Base-by-base conservation (phyloP, 1,140 invertebrate genomes). In the Helicoverpa zea region DNA sequence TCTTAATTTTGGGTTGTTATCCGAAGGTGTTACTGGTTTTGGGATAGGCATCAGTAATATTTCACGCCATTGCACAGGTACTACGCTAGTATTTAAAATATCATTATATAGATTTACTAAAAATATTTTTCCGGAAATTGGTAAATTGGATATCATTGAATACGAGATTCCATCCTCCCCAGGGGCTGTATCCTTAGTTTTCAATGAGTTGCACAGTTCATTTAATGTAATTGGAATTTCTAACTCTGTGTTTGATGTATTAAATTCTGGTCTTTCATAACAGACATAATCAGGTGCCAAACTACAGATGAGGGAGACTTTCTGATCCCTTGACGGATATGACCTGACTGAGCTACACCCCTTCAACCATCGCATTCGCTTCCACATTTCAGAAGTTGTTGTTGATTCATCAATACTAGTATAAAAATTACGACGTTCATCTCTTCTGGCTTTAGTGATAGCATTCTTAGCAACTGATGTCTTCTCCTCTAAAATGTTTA, bases 131-230 rank as follows among this genome's bases (percentile, higher is more conserved):
- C 59, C 59, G 1, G 12, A 29, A 18, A 3, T 30, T 61, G 59
- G 59, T 30, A 61, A 35, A 61, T 61, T 29, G 30, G 7, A 30
- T 61, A 61, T 61, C 59, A 61, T 61, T 61, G 59, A 61, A 61
- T 30, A 61, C 1, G 59, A 61, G 12, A 61, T 23, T 13, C 59
- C 29, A 18, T 61, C 59, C 18, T 11, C 29, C 0, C 59, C 59
- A 30, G 59, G 59, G 3, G 59, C 29, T 61, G 59, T 61, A 14
- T 61, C 59, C 18, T 29, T 30, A 12, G 18, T 61, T 61, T 61
- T 61, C 18, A 35, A 4, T 30, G 29, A 30, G 13, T 61, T 30
- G 30, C 18, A 30, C 23, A 61, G 13, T 61, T 61, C 59, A 29
- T 61, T 23, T 30, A 61, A 30, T 12, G 23, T 61, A 18, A 61